A percentile compares a stretch with the other conserved stretches of the same genome.
Conservation (phyloP, 2,888 invertebrate genomes). For the Suillia variegata region DNA sequence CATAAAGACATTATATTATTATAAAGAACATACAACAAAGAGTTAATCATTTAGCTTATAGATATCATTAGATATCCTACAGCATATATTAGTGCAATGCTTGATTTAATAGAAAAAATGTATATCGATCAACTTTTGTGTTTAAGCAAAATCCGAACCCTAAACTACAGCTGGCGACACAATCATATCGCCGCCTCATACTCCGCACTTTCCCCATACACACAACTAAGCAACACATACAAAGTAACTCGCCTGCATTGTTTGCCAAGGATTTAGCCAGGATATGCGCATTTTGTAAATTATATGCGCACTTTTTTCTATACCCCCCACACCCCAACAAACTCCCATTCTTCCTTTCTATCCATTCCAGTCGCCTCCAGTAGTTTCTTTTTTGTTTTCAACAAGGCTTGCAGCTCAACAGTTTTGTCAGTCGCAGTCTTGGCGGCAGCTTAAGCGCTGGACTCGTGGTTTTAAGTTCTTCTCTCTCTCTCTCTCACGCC, state of each 20-base stretch:
- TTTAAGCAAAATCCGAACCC: no score
- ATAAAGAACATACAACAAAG: no score
- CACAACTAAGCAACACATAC: neutral
- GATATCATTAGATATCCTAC: no score
- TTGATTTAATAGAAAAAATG: no score
- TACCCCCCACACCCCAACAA: no score
- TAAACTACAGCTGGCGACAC: conserved; percentile 13
- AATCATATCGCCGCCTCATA: neutral
- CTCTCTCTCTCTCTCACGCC: no score
- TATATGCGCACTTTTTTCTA: conserved; percentile 6
- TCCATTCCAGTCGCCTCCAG: no score
- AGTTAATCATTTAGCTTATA: no score
- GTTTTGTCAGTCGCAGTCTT: neutral
- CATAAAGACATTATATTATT: no score
- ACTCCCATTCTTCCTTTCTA: neutral
- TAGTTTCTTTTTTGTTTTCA: no score
- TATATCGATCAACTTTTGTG: no score
- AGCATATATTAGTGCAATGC: conserved; percentile 34
- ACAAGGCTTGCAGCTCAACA: neutral
- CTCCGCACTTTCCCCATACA: neutral
- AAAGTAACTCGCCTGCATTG: conserved; percentile 9
- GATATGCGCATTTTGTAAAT: conserved; percentile 23
- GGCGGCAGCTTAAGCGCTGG: neutral
- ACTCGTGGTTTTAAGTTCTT: no score
- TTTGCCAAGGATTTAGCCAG: conserved; percentile 19